Evolutionary conservation across 2,888 invertebrate species (phyloP).

Genomic region (Hanleya hanleyi): DNA sequence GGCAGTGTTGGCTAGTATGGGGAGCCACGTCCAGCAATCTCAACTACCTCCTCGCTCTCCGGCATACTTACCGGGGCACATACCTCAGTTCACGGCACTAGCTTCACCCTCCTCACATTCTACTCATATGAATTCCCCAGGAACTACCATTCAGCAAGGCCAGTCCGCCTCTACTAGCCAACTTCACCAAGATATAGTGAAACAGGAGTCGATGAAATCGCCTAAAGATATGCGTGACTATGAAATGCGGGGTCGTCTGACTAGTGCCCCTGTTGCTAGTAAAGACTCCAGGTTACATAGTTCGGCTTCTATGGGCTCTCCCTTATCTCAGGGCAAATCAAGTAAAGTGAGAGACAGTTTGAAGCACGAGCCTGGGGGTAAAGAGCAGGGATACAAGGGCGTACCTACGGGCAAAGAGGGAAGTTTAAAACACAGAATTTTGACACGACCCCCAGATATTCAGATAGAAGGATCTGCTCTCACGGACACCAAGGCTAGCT

Average conservation of each 20-base stretch:
- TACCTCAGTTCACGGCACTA: slow-evolving; percentile 26
- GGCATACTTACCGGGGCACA: neutral
- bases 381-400: slow-evolving; percentile 47
- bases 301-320: slow-evolving; percentile 38
- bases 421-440: slow-evolving; percentile 79
- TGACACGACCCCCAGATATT: slow-evolving; percentile 75
- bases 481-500: slow-evolving; percentile 21
- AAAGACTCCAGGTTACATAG: neutral
- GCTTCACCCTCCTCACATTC: slow-evolving; percentile 30
- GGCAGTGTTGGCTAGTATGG: slow-evolving; percentile 67
- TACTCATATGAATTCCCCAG: slow-evolving; percentile 41
- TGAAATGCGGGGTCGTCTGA: neutral
- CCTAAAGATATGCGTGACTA: neutral
- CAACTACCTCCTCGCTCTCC: slow-evolving; percentile 45
- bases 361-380: slow-evolving; percentile 17
- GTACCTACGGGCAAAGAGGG: slow-evolving; percentile 77
- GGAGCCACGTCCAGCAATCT: slow-evolving; percentile 60
- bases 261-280: slow-evolving; percentile 5
- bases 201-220: neutral
- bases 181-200: neutral
- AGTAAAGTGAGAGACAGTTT: slow-evolving; percentile 41
- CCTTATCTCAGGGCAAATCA: slow-evolving; percentile 44
- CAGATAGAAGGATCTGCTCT: slow-evolving; percentile 40
- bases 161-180: slow-evolving; percentile 9
- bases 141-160: slow-evolving; percentile 39